A percentile compares a stretch with the other conserved stretches of the same genome.
phyloP scores from a whole-genome alignment of 2,113 vertebrate genomes.

The Scolopax mira region DNA sequence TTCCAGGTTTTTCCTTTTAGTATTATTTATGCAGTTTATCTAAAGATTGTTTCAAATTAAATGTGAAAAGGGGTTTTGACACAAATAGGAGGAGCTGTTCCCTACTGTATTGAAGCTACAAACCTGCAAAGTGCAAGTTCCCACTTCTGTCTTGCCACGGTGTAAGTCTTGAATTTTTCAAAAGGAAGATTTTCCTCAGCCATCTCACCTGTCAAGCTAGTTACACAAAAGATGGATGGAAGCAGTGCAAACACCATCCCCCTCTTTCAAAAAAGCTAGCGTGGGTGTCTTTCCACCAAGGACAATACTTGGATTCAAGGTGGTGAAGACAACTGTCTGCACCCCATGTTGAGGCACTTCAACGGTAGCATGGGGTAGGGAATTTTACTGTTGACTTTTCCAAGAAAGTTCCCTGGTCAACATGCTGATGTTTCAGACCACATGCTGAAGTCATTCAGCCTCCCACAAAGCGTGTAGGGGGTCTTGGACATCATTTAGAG shows the following conservation, averaged over 20 bases:
- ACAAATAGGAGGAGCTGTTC: background rate
- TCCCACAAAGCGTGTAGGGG: background rate
- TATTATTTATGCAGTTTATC: background rate
- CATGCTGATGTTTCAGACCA: background rate
- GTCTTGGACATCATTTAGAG: background rate
- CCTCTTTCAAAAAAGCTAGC: background rate
- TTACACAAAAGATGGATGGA: background rate
- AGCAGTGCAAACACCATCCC: background rate
- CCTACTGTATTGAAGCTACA: background rate
- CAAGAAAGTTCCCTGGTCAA: background rate
- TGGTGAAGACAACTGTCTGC: background rate
- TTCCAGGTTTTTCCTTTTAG: background rate
- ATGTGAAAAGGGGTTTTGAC: background rate
- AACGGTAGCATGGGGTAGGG: background rate
- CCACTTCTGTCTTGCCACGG: background rate
- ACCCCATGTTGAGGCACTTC: background rate
- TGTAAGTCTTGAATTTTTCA: background rate
- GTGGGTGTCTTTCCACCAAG: background rate
- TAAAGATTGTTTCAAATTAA: background rate
- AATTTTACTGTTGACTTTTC: background rate
- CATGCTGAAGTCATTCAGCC: background rate
- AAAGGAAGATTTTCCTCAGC: background rate
- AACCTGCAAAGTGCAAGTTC: background rate
- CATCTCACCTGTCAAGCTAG: background rate
- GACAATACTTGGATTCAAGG: background rate